Evolutionary conservation across 2,888 invertebrate genomes (phyloP).

Genomic region (Epinotia bilunana): DNA sequence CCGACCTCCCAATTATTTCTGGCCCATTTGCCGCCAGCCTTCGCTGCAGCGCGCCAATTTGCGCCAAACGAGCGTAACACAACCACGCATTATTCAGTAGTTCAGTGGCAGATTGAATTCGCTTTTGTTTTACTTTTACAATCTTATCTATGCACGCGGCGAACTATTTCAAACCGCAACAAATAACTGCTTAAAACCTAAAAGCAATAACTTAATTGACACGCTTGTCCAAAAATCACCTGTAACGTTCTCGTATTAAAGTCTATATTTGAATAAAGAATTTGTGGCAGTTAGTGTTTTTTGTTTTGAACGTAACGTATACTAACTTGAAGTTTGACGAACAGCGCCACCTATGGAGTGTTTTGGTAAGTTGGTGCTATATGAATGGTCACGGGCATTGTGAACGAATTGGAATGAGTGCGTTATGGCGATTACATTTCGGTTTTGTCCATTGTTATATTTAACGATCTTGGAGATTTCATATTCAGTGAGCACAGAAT

Average conservation of each 20-base stretch:
- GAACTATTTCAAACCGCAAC: conserved; percentile 5
- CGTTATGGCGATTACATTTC: conserved; percentile 32
- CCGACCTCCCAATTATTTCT: conserved; percentile 49
- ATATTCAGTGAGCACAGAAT: conserved; percentile 19
- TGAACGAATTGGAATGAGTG: conserved; percentile 22
- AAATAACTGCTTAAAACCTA: background rate
- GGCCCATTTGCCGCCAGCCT: conserved; percentile 55
- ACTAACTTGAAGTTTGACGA: background rate
- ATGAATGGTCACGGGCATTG: conserved; percentile 32
- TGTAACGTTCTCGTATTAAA: background rate
- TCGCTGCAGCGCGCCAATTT: conserved; percentile 56
- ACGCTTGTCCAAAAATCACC: background rate
- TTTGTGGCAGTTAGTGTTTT: background rate
- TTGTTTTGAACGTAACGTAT: conserved; percentile 10
- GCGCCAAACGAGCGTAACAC: conserved; percentile 60
- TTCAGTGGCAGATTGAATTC: conserved; percentile 41
- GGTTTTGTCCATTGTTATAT: conserved; percentile 34
- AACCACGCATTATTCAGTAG: conserved; percentile 43
- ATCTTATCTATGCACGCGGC: conserved; percentile 23
- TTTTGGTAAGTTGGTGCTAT: conserved; percentile 9
- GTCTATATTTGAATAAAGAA: background rate
- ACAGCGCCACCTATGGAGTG: conserved; percentile 28
- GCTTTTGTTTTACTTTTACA: conserved; percentile 39
- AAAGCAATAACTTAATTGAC: background rate
- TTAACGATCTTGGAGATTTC: conserved; percentile 17